Evolutionary conservation across 2,888 invertebrate genomes (phyloP), one percentile per base, ranked within the genome.

Genomic region (Neoascia interrupta): DNA sequence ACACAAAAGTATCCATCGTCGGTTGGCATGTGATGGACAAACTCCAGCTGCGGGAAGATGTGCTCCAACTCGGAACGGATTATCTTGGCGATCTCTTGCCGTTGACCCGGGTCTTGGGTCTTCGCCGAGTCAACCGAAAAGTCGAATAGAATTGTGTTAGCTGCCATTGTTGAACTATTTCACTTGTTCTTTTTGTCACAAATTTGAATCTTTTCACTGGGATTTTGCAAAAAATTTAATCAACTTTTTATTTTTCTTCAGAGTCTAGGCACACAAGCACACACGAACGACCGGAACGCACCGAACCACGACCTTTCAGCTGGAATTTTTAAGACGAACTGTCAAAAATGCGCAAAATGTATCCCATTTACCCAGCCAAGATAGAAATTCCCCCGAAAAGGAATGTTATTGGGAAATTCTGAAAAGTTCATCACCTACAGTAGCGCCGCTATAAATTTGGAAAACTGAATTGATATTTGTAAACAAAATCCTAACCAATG

Each of bases 91-190:
- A 95, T 89, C 68, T 91, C 90, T 81, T 92, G 92, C 75, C 93
- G 91, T 76, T 93, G 92, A 81, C 90, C 91, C 79, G 93, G 91
- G 84, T 93, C 94, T 76, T 91, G 91, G 31, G 94, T 90, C 47
- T 91, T 91, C 72, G 91, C 92, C 37, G 93, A 91, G 82, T 95
- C 93, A 82, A 95, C 90, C 1, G 94, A 92, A 86, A 96, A 95
- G 90, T 96, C 95, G 83, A 95, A 89, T 54, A 96, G 89, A 84
- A 95, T 91, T 51, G 95, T 94, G 88, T 95, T 93, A 34, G 93
- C 94, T 82, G 95, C 93, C 95, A 95, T 95, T 81, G 75, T 81
- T n/a, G 3, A 13, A 11, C 0, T 2, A 21, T 21, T 31, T 39
- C 39, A 51, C 49, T 51, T 39, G 31, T 15, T 26, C 39, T 49